Percentiles rank a stretch among this genome's conserved stretches.
phyloP scores from a whole-genome alignment of 2,888 invertebrate species.

The Hanleya hanleyi region DNA sequence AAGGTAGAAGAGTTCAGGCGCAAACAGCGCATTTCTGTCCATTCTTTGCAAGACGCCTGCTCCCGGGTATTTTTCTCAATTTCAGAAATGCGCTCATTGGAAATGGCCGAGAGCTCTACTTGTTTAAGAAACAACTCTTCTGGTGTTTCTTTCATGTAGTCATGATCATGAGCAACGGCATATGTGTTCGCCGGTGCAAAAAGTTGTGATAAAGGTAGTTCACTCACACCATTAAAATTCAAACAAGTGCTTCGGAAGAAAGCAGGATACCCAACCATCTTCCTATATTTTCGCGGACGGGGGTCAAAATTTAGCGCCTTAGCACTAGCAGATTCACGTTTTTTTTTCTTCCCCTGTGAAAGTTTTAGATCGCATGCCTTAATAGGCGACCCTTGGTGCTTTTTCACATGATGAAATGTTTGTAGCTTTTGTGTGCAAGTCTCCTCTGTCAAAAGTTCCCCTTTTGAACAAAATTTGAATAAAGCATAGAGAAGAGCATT shows the following conservation, averaged over 20 bases:
- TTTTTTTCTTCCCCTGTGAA: neutral
- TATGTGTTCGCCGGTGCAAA: neutral
- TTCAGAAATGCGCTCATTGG: neutral
- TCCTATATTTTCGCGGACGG: neutral
- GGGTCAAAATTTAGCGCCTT: neutral
- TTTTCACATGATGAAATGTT: conserved; percentile 17
- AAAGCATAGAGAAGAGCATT: conserved; percentile 16
- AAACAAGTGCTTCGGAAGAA: neutral
- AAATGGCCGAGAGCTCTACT: neutral
- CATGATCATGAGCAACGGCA: conserved; percentile 3
- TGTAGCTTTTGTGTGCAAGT: conserved; percentile 23
- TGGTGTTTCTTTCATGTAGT: neutral
- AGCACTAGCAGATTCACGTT: neutral
- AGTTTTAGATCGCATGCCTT: conserved; percentile 12
- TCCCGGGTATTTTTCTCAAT: too few species aligned
- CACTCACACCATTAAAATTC: neutral
- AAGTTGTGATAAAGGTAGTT: neutral
- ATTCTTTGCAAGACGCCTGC: too few species aligned
- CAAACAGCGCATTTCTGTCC: neutral
- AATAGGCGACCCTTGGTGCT: conserved; percentile 13
- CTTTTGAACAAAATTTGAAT: neutral
- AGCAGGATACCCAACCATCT: neutral
- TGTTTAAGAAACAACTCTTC: neutral
- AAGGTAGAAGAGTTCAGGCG: too few species aligned
- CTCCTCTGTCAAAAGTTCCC: neutral